These are phyloP conservation scores for Hydrozoanthus tunicans DNA, from an alignment of 64 coral and sea anemone species.

Conservation along the genomic window DNA sequence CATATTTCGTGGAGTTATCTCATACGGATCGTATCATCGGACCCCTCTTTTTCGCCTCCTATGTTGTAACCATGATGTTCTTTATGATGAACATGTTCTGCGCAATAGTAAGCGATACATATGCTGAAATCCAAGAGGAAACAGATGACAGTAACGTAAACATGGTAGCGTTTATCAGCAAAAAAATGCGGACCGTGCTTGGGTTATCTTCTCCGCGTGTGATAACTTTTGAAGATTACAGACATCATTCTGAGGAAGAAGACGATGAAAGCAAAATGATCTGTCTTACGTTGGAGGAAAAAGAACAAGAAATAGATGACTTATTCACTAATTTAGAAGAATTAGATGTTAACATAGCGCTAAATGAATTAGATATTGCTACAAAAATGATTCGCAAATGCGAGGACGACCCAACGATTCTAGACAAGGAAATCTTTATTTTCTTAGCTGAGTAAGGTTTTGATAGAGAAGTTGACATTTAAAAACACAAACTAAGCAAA, in stretches of 20 bases:
- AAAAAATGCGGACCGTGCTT: conserved; percentile 43
- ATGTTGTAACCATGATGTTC: conserved; percentile 69
- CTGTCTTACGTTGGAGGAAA: neutral
- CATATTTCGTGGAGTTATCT: conserved; percentile 62
- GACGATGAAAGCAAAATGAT: neutral
- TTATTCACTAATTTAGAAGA: conserved; percentile 36
- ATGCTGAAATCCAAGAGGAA: conserved; percentile 56
- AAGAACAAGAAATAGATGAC: conserved; percentile 1
- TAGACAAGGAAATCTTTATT: conserved; percentile 36
- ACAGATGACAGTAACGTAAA: conserved; percentile 33
- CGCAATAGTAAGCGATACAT: conserved; percentile 69
- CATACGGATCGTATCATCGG: conserved; percentile 55
- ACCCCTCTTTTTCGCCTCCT: conserved; percentile 60
- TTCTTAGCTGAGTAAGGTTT: conserved; percentile 1
- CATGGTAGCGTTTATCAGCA: conserved; percentile 48
- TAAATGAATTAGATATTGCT: conserved; percentile 5
- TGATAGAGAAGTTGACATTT: no score
- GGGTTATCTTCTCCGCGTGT: conserved; percentile 24
- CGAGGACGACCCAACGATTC: neutral
- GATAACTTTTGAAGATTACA: conserved; percentile 61
- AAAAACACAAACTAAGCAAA: no score
- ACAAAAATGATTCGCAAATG: conserved; percentile 35
- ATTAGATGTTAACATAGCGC: conserved; percentile 14
- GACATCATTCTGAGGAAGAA: neutral
- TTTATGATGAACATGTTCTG: conserved; percentile 81